Base-by-base conservation (phyloP, 2,888 invertebrate species). In the Eurytoma adleriae region DNA sequence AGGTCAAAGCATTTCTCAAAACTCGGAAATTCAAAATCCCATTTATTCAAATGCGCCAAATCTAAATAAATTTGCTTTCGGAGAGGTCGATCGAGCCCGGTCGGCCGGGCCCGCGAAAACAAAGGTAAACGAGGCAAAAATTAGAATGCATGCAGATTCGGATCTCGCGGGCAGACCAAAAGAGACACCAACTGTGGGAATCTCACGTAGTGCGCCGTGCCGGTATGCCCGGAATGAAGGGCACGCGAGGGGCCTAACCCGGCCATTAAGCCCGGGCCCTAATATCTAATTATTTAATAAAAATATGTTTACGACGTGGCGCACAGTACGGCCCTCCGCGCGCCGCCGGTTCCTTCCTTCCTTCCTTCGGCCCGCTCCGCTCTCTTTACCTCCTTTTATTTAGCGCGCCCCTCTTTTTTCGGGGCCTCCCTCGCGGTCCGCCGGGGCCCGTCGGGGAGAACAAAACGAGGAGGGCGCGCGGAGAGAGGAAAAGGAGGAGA, bases 261-360 rank as follows among this genome's bases (percentile, higher is more conserved):
- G 61, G 18, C 76, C 68, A 81, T 81, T 81, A 81, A 57, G 66
- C 62, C 66, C 27, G 54, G 52, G 61, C 71, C 67, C 76, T 77
- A 90, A 90, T 90, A 90, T 89, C 90, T 90, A 90, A 90, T 90
- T 90, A 90, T 90, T 90, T 90, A 90, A 90, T 90, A 90, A 90
- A 90, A 90, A 89, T 89, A 90, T 89, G 89, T 90, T 90, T 90
- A 90, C 89, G 90, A 90, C 89, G 90, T 90, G 90, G 90, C 89
- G 88, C 88, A 89, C 86, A 85, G 87, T 87, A 88, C 89, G 89
- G 88, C 88, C 87, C 86, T 70, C 71, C n/a, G n/a, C 69, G 62
- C 50, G 68, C 59, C 52, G 30, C 10, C 24, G 14, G 54, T 30
- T 56, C 57, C 30, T 30, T 48, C 16, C 59, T 59, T 56, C 87